These are phyloP conservation scores for Ylistrum balloti DNA, from an alignment of 1,140 invertebrate species.

Conservation along the genomic window DNA sequence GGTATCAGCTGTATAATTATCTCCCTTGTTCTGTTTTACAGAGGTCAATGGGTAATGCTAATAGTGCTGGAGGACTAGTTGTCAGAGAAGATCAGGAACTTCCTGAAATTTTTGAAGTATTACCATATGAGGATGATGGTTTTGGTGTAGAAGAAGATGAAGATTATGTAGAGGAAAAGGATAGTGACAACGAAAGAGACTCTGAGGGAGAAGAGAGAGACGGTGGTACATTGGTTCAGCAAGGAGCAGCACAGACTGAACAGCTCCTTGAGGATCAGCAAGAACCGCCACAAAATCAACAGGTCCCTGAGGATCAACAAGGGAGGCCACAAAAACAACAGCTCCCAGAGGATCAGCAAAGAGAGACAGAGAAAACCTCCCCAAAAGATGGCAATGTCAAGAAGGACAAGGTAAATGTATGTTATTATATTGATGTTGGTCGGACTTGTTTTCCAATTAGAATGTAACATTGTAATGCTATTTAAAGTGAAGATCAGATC, in stretches of 20 bases:
- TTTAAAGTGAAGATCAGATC: too few species aligned
- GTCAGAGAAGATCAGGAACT: slow-evolving; percentile 6
- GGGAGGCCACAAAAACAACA: neutral
- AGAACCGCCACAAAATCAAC: neutral
- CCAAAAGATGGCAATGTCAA: neutral
- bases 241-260: neutral
- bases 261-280: neutral
- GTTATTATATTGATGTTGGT: too few species aligned
- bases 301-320: neutral
- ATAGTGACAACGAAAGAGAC: neutral
- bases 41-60: slow-evolving; percentile 37
- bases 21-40: neutral
- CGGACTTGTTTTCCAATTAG: too few species aligned
- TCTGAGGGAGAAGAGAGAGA: neutral
- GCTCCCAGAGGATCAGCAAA: neutral
- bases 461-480: too few species aligned
- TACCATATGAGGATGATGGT: neutral
- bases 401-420: neutral
- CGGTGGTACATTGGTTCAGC: neutral
- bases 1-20: neutral
- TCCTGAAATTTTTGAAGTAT: neutral
- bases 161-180: neutral
- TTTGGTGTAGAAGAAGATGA: slow-evolving; percentile 19
- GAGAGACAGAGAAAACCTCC: neutral
- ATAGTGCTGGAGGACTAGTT: neutral